Evolutionary conservation across 2,888 invertebrate species (phyloP).

Genomic region (Perithous albicinctus): DNA sequence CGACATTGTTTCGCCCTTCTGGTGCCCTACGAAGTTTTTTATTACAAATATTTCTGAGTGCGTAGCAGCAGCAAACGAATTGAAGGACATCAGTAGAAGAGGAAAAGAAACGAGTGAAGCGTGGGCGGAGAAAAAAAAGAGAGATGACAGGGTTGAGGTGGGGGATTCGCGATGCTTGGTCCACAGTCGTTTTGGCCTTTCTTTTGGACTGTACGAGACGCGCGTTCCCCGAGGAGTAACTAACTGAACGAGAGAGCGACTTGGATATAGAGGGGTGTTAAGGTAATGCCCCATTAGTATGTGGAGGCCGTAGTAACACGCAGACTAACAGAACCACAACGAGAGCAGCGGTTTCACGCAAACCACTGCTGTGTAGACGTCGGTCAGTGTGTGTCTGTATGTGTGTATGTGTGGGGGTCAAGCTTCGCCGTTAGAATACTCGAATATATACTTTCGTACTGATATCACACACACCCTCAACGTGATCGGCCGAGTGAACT

Average conservation of each 20-base stretch:
- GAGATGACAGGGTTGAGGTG: constrained; percentile 40
- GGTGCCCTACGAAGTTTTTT: not conserved
- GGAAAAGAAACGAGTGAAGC: constrained; percentile 16
- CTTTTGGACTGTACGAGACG: constrained; percentile 37
- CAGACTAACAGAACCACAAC: constrained; percentile 78
- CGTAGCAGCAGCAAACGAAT: not conserved
- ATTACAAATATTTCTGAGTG: not conserved
- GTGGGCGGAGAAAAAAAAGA: constrained; percentile 20
- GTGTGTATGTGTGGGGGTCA: no score
- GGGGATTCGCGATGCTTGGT: constrained; percentile 23
- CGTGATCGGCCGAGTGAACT: constrained; percentile 19
- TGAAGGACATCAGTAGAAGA: not conserved
- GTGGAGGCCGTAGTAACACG: constrained; percentile 81
- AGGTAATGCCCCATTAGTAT: constrained; percentile 84
- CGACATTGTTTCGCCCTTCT: no score
- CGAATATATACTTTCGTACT: constrained; percentile 30
- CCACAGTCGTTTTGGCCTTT: constrained; percentile 48
- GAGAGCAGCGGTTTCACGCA: constrained; percentile 54
- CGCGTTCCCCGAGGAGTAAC: constrained; percentile 82
- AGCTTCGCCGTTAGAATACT: constrained; percentile 57
- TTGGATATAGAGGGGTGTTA: constrained; percentile 81
- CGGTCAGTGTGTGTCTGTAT: constrained; percentile 77
- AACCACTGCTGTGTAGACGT: constrained; percentile 70
- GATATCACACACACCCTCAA: constrained; percentile 47
- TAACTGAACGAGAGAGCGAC: constrained; percentile 81